phyloP scores from a whole-genome alignment of 1,140 invertebrate species.

The Calephelis virginiensis region DNA sequence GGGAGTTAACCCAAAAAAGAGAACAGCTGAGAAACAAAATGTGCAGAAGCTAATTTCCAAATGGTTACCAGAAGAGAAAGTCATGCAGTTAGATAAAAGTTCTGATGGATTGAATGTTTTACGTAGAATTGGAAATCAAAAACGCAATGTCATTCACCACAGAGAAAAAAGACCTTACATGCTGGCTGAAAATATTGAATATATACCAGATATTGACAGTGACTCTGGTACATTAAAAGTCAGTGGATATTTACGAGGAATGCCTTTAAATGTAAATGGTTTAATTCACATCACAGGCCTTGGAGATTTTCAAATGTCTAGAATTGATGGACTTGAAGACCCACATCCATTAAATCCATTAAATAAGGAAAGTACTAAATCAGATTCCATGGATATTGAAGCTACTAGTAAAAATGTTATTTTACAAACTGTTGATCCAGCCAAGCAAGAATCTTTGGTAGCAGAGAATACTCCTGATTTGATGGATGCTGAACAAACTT shows the following conservation, averaged over 20 bases:
- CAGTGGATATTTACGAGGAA: slow-evolving; percentile 91
- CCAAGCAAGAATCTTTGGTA: slow-evolving; percentile 86
- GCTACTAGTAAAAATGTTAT: slow-evolving; percentile 67
- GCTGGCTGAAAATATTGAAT: slow-evolving; percentile 88
- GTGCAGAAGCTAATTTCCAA: slow-evolving; percentile 87
- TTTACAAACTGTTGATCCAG: slow-evolving; percentile 83
- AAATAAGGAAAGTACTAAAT: slow-evolving; percentile 61
- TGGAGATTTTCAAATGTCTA: slow-evolving; percentile 94
- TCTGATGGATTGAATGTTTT: slow-evolving; percentile 89
- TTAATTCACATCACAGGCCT: slow-evolving; percentile 94
- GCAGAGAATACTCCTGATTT: slow-evolving; percentile 91
- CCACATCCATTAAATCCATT: slow-evolving; percentile 86
- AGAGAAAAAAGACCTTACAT: slow-evolving; percentile 89
- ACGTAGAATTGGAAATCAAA: slow-evolving; percentile 89
- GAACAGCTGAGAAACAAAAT: slow-evolving; percentile 85
- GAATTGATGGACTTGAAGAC: slow-evolving; percentile 87
- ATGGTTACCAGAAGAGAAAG: slow-evolving; percentile 91
- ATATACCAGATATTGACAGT: slow-evolving; percentile 79
- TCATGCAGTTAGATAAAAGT: slow-evolving; percentile 86
- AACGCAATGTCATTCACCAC: slow-evolving; percentile 85
- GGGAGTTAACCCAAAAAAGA: slow-evolving; percentile 85
- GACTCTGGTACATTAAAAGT: slow-evolving; percentile 88
- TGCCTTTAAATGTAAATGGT: slow-evolving; percentile 90
- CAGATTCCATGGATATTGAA: slow-evolving; percentile 61
- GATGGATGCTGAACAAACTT: slow-evolving; percentile 97